Evolutionary conservation across 2,797 vertebrate genomes (phyloP).

Genomic region (Trematomus bernacchii): DNA sequence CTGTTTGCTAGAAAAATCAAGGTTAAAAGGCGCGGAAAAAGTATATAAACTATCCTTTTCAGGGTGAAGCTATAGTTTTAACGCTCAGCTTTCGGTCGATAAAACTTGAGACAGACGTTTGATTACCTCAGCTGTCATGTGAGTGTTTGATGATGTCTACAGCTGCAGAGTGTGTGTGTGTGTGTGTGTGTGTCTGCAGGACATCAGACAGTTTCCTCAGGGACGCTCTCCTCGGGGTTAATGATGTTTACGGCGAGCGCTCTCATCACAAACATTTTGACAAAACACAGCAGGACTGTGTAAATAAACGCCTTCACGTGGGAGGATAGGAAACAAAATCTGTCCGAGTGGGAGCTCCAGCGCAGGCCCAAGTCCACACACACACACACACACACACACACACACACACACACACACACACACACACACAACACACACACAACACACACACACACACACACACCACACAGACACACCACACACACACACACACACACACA

Average conservation of each 20-base stretch:
- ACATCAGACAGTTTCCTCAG: conserved; percentile 29
- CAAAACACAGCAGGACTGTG: conserved; percentile 34
- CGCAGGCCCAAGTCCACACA: conserved; percentile 14
- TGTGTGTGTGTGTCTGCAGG: background rate
- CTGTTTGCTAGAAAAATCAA: no score
- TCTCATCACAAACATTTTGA: conserved; percentile 48
- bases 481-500: conserved; percentile 7
- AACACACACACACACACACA: background rate
- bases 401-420: conserved; percentile 16
- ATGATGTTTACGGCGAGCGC: conserved; percentile 60
- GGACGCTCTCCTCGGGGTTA: conserved; percentile 40
- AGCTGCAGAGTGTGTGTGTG: background rate
- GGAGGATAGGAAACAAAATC: background rate
- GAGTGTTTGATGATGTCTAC: conserved; percentile 21
- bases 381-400: background rate
- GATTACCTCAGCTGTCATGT: conserved; percentile 23
- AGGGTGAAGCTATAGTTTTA: no score
- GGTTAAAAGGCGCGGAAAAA: no score
- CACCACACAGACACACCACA: background rate
- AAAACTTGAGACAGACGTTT: conserved; percentile 10
- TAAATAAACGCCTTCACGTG: conserved; percentile 38
- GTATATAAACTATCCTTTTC: no score
- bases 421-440: conserved; percentile 32
- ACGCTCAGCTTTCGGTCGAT: background rate
- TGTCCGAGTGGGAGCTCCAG: background rate